Evolutionary conservation across 1,140 invertebrate genomes (phyloP), one percentile per base, ranked within the genome.

Genomic region (Tetraneura akinire): DNA sequence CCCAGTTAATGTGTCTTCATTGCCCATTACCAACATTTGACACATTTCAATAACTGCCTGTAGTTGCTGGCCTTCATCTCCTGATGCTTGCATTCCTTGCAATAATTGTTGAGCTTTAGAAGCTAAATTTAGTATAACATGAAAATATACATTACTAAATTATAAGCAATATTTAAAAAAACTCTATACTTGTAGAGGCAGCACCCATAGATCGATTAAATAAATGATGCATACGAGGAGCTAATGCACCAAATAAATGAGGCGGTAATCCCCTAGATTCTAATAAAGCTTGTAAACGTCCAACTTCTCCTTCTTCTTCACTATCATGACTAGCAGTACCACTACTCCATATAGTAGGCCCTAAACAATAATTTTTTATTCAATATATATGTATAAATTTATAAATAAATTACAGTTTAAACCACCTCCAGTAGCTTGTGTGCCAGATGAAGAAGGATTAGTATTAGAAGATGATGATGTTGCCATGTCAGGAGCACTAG

Each of bases 21-120:
- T 99, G 73, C 98, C 97, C 96, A 99, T 98, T 1, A 99, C 96
- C 45, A 99, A 88, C 85, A 99, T 91, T 88, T 99, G 95, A 84
- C 97, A 98, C 96, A 99, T 98, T 87, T 99, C 97, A 81, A 98
- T 98, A 6, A 96, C 96, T 3, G 97, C 96, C 85, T 98, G 96
- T 70, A 98, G 86, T 86, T 99, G 97, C 84, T 98, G 95, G 29
- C 96, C 95, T 85, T 99, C 97, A 86, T 99, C 97, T 9, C 95
- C 94, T 13, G 90, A 91, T 0, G 96, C 94, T 86, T 98, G 96
- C 70, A 99, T 88, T 1, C 96, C 96, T 82, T 96, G 92, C 29
- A 99, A 86, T 26, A 99, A 87, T 84, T 98, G 96, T 84, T 97
- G 95, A 0, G 96, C 96, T 90, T 97, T 98, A 0, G 94, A 94